Evolutionary conservation across 2,797 vertebrate genomes (phyloP).

Genomic region (Geotrypetes seraphini): DNA sequence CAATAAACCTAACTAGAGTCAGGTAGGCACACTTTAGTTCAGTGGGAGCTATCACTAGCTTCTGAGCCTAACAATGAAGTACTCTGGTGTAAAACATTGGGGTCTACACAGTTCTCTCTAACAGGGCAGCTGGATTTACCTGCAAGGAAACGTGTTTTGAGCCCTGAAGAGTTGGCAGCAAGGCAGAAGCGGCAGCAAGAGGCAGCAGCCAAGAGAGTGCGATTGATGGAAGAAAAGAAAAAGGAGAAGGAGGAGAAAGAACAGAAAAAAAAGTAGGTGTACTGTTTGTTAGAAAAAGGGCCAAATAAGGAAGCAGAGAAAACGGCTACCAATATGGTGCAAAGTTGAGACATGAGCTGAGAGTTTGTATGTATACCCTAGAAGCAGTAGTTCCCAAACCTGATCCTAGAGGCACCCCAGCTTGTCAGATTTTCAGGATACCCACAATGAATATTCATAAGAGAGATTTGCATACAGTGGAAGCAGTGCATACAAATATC

Average conservation of each 20-base stretch:
- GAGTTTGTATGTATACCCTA: background rate
- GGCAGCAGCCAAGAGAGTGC: conserved; percentile 70
- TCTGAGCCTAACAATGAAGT: no score
- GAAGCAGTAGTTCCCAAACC: no score
- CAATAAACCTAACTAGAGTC: no score
- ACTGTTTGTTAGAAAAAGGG: no score
- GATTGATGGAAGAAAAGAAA: conserved; percentile 55
- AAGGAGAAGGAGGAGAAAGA: conserved; percentile 61
- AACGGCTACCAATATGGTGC: background rate
- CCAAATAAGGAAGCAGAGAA: background rate
- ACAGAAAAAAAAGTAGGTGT: conserved; percentile 67
- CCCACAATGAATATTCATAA: no score
- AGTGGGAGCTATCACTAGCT: no score
- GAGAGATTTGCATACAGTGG: no score
- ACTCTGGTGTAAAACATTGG: no score
- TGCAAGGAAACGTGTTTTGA: conserved; percentile 53
- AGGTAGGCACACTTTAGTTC: no score
- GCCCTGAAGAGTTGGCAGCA: conserved; percentile 60
- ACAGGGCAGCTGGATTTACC: conserved; percentile 33
- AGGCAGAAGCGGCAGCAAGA: conserved; percentile 56
- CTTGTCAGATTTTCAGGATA: no score
- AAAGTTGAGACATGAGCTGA: background rate
- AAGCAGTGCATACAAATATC: no score
- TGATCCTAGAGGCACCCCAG: no score
- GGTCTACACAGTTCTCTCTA: conserved; percentile 47